phyloP scores from a whole-genome alignment of 1,140 invertebrate genomes.

The Drosophila albomicans region DNA sequence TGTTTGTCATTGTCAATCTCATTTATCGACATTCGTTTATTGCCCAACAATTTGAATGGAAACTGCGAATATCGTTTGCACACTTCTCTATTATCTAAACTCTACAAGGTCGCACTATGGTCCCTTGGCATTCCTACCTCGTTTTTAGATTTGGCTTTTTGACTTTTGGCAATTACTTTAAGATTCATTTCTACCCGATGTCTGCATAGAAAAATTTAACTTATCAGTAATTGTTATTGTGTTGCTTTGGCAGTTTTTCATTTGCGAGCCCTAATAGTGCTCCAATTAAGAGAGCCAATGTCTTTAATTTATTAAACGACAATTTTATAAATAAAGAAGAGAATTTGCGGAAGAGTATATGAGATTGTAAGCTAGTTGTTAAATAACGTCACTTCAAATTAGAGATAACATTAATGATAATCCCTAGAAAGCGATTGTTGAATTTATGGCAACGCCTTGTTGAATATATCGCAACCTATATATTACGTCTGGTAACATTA shows the following conservation, averaged over 20 bases:
- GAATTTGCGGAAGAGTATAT: too few species aligned
- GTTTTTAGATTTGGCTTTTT: slow-evolving; percentile 16
- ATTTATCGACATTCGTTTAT: slow-evolving; percentile 80
- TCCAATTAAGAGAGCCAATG: too few species aligned
- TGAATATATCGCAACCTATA: too few species aligned
- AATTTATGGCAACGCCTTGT: too few species aligned
- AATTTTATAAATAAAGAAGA: too few species aligned
- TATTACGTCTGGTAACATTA: too few species aligned
- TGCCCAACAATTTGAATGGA: slow-evolving; percentile 72
- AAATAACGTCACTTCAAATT: too few species aligned
- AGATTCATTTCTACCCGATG: slow-evolving; percentile 19
- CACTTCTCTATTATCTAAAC: slow-evolving; percentile 38
- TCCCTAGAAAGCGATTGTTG: too few species aligned
- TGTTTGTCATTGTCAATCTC: slow-evolving; percentile 83
- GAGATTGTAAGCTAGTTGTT: too few species aligned
- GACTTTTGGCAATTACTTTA: slow-evolving; percentile 22
- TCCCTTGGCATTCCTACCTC: slow-evolving; percentile 34
- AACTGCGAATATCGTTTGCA: slow-evolving; percentile 41
- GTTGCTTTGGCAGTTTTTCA: slow-evolving; percentile 1
- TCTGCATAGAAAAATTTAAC: slow-evolving; percentile 11
- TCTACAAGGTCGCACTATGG: slow-evolving; percentile 52
- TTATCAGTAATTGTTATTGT: background rate
- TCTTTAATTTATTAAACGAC: too few species aligned
- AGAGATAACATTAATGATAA: too few species aligned
- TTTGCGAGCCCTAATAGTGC: slow-evolving; percentile 13